Conservation (phyloP, 2,113 vertebrate genomes). For the Opisthocomus hoazin region DNA sequence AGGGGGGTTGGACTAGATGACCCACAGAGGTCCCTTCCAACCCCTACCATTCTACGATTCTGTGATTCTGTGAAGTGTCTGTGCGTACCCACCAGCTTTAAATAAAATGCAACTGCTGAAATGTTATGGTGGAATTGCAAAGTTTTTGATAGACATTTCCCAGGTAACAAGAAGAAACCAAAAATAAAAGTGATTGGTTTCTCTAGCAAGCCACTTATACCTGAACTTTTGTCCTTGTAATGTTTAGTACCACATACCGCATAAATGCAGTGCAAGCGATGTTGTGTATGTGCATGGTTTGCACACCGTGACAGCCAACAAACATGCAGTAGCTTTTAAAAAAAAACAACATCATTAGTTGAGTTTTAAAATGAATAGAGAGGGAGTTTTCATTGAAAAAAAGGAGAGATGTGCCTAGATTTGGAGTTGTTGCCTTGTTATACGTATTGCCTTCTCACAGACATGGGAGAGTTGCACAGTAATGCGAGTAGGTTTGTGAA, state of each 20-base stretch:
- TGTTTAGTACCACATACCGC: not conserved
- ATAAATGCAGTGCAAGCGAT: not conserved
- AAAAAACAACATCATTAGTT: not conserved
- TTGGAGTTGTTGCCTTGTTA: not conserved
- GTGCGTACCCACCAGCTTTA: not conserved
- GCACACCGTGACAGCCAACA: not conserved
- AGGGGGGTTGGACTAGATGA: too few species aligned
- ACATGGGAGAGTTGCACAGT: not conserved
- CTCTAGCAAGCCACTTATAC: not conserved
- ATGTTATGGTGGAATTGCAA: not conserved
- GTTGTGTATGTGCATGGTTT: not conserved
- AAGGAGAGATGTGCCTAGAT: not conserved
- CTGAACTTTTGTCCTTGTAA: not conserved
- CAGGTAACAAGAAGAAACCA: not conserved
- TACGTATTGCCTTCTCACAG: not conserved
- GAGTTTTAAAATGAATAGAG: not conserved
- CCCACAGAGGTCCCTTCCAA: too few species aligned
- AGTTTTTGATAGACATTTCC: not conserved
- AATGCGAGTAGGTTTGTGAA: not conserved
- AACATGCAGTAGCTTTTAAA: not conserved
- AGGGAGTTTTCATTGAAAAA: not conserved
- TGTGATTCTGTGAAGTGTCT: too few species aligned
- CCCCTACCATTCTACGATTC: too few species aligned
- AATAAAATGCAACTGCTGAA: not conserved
- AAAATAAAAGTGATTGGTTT: not conserved